Base-by-base conservation (phyloP, 2,797 vertebrate genomes). In the Pseudotriccus pelzelni region DNA sequence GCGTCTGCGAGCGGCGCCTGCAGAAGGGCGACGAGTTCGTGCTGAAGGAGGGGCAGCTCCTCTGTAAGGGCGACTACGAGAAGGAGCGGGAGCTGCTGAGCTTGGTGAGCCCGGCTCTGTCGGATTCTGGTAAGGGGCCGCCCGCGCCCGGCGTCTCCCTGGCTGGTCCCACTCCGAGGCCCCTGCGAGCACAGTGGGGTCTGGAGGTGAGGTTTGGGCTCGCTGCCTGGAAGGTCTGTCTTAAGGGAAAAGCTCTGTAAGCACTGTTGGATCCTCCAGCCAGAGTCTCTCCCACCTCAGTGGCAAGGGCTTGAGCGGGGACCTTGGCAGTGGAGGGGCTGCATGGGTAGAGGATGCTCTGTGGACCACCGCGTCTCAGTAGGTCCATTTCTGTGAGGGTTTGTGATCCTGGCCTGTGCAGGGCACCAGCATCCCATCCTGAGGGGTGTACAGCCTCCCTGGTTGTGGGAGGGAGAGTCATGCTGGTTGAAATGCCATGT, bases 11-110 rank as follows among this genome's bases (percentile, higher is more conserved):
- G 96, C 98, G 99, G 93, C 98, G 97, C 91, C 98, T 99, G 90
- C 99, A 99, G 98, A 99, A 99, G 64, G 99, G 99, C 2, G 99
- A 99, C 21, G 98, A 97, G 97, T 99, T 99, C 66, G 98, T 99
- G 95, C 98, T 99, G 96, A 98, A 98, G 96, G 99, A 99, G 52
- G 99, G 99, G 64, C 99, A 97, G 96, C 98, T 99, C 56, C 98
- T 99, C 92, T 99, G 99, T 97, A 98, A 98, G 96, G 98, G 98
- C 44, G 98, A 99, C 97, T 99, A 98, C 62, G 99, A 99, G 97
- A 99, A 99, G 97, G 98, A 98, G 85, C 93, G 96, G 25, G 98
- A 98, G 89, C 96, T 98, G 67, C 98, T 98, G 90, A 98, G 98
- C 96, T 97, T 98, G 97, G 97, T 98, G 97, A 99, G 99, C 97